Evolutionary conservation across 2,113 vertebrate species (phyloP).

Genomic region (Neolamprologus ventralis): DNA sequence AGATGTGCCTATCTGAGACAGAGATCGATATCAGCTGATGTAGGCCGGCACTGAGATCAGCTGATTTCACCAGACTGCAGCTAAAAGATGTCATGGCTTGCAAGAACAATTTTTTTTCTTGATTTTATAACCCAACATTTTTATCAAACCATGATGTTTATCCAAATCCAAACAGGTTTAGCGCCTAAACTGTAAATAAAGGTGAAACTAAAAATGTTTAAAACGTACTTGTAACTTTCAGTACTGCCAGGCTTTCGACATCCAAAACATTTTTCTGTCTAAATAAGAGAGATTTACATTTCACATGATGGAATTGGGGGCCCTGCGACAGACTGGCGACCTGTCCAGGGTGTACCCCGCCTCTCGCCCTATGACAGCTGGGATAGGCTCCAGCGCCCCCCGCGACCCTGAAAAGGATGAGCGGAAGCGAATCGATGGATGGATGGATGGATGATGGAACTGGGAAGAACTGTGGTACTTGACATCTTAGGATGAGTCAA

Average conservation of each 20-base stretch:
- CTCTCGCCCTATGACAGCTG: too few relatives aligned
- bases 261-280: background rate
- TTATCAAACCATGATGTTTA: background rate
- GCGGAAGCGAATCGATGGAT: too few relatives aligned
- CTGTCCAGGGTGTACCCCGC: too few relatives aligned
- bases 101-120: accelerated
- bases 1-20: background rate
- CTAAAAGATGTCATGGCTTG: background rate
- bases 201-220: background rate
- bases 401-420: too few relatives aligned
- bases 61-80: background rate
- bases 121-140: background rate
- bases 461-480: background rate
- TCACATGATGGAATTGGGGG: background rate
- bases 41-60: background rate
- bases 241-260: background rate
- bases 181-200: background rate
- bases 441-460: background rate
- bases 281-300: background rate
- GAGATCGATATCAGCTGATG: background rate
- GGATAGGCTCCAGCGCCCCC: too few relatives aligned
- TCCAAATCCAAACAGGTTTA: background rate
- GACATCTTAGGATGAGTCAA: background rate
- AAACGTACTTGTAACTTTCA: background rate
- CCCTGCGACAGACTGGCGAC: too few relatives aligned